Base-by-base conservation (phyloP, 1,140 invertebrate species). In the Drosophila sechellia region DNA sequence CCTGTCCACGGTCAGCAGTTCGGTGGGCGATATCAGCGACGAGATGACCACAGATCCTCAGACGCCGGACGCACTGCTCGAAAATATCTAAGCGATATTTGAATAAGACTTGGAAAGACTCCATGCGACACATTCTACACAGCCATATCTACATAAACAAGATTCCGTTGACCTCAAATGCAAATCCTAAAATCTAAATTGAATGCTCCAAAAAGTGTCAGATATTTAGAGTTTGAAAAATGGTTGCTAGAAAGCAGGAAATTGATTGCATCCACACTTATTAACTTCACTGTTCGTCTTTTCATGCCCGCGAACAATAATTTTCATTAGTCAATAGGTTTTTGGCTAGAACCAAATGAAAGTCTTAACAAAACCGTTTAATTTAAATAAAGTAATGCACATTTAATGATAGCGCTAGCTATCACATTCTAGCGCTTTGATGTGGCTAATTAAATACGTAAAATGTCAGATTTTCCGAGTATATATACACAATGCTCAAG, bases 31-130 rank as follows among this genome's bases (percentile, higher is more conserved):
- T 43, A 77, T 91, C 2, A 91, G 90, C 52, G 76, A 71, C 1
- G 90, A 91, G 52, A 48, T 85, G 43, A 91, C 90, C 45, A 90
- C 90, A 11, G 90, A 91, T 85, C 90, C 90, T 0, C 90, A 91
- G 61, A 91, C 86, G 8, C 80, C 90, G 0, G 79, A 84, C 5
- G 90, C 87, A n/a, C 54, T 91, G 37, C 35, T 91, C 56, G 72
- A 90, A 39, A 59, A 78, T 12, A 93, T 91, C 58, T 93, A 66
- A 87, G 90, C 15, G 54, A n/a, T 31, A 15, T 39, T 31, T 50
- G 4, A 12, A 17, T 5, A 12, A 1, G 8, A 22, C n/a, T n/a
- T n/a, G 35, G 37, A 55, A 27, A 15, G 6, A 11, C 12, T 1
- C 50, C 37, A 22, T 8, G 4, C 15, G 5, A 39, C 12, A 39